A percentile compares a stretch with the other conserved stretches of the same genome.
Evolutionary conservation across 1,140 invertebrate genomes (phyloP).

Genomic region (Orussus abietinus): DNA sequence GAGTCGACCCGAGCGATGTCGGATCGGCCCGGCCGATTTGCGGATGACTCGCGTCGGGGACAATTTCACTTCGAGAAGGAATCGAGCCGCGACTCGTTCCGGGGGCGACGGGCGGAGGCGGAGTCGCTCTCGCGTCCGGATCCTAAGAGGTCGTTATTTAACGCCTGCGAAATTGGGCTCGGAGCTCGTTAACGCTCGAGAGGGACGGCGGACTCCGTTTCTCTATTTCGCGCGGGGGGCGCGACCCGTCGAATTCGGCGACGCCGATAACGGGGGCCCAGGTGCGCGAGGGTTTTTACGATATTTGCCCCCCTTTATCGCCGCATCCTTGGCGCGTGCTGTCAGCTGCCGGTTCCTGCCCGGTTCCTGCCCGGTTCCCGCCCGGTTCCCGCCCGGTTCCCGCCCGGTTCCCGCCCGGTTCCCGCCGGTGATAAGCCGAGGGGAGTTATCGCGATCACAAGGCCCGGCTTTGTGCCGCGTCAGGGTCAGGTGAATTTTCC

Average conservation of each 20-base stretch:
- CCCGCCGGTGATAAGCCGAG: constrained; percentile 27
- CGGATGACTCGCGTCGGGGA: too few relatives aligned
- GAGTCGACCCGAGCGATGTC: too few relatives aligned
- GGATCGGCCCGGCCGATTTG: too few relatives aligned
- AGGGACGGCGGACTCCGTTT: constrained; percentile 9
- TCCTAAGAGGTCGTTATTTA: constrained; percentile 30
- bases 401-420: constrained; percentile 24
- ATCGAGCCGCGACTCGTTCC: too few relatives aligned
- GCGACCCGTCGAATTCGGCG: background rate
- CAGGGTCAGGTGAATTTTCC: constrained; percentile 42
- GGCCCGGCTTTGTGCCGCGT: constrained; percentile 38
- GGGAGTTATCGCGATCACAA: constrained; percentile 33
- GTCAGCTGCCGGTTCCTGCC: constrained; percentile 31
- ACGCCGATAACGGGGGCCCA: background rate
- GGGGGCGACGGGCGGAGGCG: too few relatives aligned
- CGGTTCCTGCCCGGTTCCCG: background rate
- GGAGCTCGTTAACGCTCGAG: constrained; percentile 21
- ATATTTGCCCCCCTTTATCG: background rate
- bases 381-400: constrained; percentile 28
- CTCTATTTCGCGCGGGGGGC: background rate
- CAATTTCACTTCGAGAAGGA: too few relatives aligned
- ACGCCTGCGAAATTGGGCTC: constrained; percentile 21
- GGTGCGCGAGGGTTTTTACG: background rate
- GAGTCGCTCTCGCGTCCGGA: too few relatives aligned
- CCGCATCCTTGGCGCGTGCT: constrained; percentile 39